These are phyloP conservation scores for Paramisgurnus dabryanus DNA, from an alignment of 2,113 vertebrate species.

Conservation along the genomic window DNA sequence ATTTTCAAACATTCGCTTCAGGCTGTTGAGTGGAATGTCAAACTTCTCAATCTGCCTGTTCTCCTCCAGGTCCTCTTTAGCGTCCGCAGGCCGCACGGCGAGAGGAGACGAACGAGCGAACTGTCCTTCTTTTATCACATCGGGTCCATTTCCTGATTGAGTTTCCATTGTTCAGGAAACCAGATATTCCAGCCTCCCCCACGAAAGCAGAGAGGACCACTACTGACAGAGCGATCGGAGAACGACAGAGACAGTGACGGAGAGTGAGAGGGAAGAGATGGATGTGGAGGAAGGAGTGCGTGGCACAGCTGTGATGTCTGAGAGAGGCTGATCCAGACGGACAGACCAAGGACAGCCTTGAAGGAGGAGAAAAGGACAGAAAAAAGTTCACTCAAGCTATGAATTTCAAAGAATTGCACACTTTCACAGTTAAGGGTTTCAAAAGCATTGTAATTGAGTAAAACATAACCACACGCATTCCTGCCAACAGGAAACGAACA, in stretches of 20 bases:
- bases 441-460: slow-evolving; percentile 48
- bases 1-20: slow-evolving; percentile 80
- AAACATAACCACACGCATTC: slow-evolving; percentile 33
- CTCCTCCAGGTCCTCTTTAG: slow-evolving; percentile 68
- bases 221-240: slow-evolving; percentile 52
- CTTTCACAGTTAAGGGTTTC: slow-evolving; percentile 44
- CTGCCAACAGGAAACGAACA: slow-evolving; percentile 54
- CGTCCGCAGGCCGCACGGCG: slow-evolving; percentile 58
- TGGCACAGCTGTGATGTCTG: slow-evolving; percentile 45
- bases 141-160: slow-evolving; percentile 78
- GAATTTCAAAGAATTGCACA: slow-evolving; percentile 49
- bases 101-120: slow-evolving; percentile 51
- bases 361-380: slow-evolving; percentile 35
- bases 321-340: slow-evolving; percentile 40
- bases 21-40: slow-evolving; percentile 71
- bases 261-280: slow-evolving; percentile 33
- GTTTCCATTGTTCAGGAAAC: slow-evolving; percentile 79
- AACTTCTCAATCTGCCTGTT: slow-evolving; percentile 73
- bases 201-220: slow-evolving; percentile 56
- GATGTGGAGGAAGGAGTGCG: slow-evolving; percentile 45
- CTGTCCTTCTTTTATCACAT: slow-evolving; percentile 58
- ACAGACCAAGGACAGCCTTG: slow-evolving; percentile 17
- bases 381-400: slow-evolving; percentile 36
- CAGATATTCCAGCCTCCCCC: slow-evolving; percentile 56
- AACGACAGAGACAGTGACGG: slow-evolving; percentile 11